Evolutionary conservation across 1,140 invertebrate genomes (phyloP), one percentile per base, ranked within the genome.

Genomic region (Papilio aristodemus): DNA sequence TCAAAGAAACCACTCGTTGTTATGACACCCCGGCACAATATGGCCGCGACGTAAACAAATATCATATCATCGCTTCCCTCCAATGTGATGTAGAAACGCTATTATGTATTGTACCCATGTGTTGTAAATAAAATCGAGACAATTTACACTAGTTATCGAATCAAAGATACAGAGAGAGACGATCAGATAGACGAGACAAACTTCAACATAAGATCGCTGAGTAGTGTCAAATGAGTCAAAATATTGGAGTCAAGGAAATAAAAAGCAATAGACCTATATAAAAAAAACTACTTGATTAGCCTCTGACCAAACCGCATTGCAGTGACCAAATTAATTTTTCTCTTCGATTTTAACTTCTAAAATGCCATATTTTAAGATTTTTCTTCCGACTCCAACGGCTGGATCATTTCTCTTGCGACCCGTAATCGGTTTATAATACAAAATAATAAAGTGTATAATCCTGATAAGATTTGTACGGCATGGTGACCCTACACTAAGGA

Each of bases 1-100:
- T 62, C 59, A 62, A 62, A 62, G 59, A 62, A 38, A 14, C 59
- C 59, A 62, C 27, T 62, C 59, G 59, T 62, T 62, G 36, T 62
- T 62, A 62, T 62, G 59, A 62, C 59, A 62, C 59, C 32, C 27
- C 17, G 59, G 27, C 14, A 32, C 59, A 62, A 62, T 62, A 62
- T 62, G 59, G 59, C 59, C 7, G 59, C 36, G 36, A 38, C 4
- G 36, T 62, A 62, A 62, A 62, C 59, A 62, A 62, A 62, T 62
- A 62, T 62, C 27, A 38, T 62, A 37, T 62, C 59, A 62, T 62
- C 59, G 59, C 59, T 62, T 62, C 36, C 59, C 59, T 38, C 36
- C 27, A 62, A 62, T 62, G 59, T 60, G 32, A 32, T 36, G 59
- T 25, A 59, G 57, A 9, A 37, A 38, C 59, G 36, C 14, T 62